Evolutionary conservation across 2,113 vertebrate genomes (phyloP).

Genomic region (Odontophorus gujanensis): DNA sequence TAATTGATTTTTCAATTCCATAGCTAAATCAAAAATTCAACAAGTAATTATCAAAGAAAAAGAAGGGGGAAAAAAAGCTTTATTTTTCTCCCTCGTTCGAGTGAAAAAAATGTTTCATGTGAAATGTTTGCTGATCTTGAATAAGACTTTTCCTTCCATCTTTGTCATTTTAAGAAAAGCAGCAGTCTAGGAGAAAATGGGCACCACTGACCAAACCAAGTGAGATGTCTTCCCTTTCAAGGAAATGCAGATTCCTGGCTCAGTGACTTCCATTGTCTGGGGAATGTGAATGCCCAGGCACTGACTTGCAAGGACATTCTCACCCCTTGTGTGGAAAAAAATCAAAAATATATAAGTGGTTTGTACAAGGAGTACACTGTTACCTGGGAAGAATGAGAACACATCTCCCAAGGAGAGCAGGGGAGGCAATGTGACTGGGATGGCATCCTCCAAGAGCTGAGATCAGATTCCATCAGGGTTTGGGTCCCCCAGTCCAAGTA

Average conservation of each 20-base stretch:
- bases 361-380: background rate
- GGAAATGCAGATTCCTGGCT: background rate
- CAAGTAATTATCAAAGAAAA: background rate
- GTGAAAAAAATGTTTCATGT: background rate
- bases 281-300: background rate
- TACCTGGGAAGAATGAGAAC: background rate
- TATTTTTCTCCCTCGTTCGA: background rate
- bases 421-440: background rate
- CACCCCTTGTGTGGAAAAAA: background rate
- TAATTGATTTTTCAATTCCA: conserved; percentile 27
- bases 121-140: background rate
- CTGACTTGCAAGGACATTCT: background rate
- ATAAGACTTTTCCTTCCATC: background rate
- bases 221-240: background rate
- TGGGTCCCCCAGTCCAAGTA: background rate
- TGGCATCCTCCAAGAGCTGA: background rate
- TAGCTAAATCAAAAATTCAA: background rate
- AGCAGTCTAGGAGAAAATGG: background rate
- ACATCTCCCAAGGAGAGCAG: background rate
- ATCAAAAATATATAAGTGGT: background rate
- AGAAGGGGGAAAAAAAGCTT: background rate
- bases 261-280: background rate
- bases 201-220: background rate
- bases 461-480: background rate
- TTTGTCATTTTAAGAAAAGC: background rate